These are phyloP conservation scores for Rhinopithecus roxellana DNA, from an alignment of 2,113 vertebrate species.

Conservation along the genomic window DNA sequence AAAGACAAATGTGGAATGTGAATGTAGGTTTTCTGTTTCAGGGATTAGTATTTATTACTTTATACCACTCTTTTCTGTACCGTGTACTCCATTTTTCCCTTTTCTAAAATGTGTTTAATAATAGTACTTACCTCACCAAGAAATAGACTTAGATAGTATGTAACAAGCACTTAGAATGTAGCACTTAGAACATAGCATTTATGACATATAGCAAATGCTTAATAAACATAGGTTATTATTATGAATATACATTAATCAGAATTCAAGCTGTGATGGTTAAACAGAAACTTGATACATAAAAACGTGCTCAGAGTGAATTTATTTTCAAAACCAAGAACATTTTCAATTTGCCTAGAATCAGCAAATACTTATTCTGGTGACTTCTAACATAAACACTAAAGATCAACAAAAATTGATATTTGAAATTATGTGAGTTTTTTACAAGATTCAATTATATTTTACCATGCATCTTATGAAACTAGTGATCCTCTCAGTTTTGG, in stretches of 20 bases:
- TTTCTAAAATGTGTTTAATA: background rate
- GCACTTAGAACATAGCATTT: background rate
- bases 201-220: background rate
- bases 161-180: background rate
- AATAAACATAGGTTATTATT: background rate
- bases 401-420: background rate
- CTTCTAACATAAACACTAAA: background rate
- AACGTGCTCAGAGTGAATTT: background rate
- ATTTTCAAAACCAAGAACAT: constrained; percentile 19
- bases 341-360: background rate
- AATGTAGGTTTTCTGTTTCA: background rate
- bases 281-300: background rate
- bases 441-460: background rate
- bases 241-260: background rate
- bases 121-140: background rate
- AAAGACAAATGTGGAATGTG: background rate
- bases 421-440: background rate
- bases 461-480: background rate
- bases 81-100: background rate
- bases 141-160: background rate
- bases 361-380: background rate
- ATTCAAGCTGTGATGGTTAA: background rate
- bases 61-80: background rate
- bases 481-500: background rate
- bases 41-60: background rate